These are phyloP conservation scores for Camelus bactrianus DNA, from an alignment of 2,113 vertebrate genomes.

Conservation along the genomic window DNA sequence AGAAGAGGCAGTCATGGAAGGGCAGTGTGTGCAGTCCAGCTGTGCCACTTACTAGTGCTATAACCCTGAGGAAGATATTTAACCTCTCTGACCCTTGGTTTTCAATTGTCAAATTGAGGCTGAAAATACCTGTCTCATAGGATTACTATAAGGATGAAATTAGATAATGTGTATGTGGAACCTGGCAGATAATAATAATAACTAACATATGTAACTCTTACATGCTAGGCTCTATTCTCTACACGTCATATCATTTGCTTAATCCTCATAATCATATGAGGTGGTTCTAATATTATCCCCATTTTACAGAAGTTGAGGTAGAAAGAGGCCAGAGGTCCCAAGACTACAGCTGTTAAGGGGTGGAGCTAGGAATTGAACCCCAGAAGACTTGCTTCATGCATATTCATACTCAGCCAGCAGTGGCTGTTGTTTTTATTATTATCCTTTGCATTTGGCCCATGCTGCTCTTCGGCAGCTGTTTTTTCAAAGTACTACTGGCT, in stretches of 20 bases:
- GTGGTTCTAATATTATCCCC: background rate
- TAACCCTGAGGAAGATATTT: background rate
- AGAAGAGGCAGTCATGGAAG: background rate
- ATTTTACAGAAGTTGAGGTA: background rate
- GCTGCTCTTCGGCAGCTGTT: background rate
- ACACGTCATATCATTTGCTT: background rate
- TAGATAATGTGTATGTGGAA: background rate
- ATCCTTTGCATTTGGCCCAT: background rate
- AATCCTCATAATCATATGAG: background rate
- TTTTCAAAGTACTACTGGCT: background rate
- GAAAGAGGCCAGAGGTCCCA: background rate
- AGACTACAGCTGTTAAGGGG: background rate
- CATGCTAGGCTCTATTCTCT: background rate
- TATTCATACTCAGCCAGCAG: background rate
- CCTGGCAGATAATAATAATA: background rate
- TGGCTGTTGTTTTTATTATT: background rate
- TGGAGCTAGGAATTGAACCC: background rate
- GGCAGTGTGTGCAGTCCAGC: background rate
- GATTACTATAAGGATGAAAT: background rate
- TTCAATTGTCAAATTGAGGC: background rate
- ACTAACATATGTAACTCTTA: background rate
- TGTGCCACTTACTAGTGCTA: background rate
- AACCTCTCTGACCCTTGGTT: background rate
- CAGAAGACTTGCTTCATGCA: background rate
- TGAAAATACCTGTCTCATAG: background rate